Conservation (phyloP, 2,888 invertebrate species). For the Ochropleura leucogaster region DNA sequence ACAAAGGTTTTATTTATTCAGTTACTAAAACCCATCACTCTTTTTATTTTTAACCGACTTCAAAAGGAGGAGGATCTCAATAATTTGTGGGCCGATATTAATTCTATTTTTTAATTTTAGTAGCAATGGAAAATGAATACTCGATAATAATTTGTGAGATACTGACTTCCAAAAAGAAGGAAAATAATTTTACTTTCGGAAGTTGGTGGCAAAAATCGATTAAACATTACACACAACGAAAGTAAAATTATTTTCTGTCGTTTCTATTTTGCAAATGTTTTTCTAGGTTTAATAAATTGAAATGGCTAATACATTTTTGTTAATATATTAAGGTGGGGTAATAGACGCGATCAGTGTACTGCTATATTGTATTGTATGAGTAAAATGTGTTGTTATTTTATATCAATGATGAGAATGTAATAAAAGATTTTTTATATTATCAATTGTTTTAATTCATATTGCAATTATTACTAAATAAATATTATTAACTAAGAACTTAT, state of each 20-base stretch:
- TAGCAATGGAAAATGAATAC: too few relatives aligned
- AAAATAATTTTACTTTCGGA: too few relatives aligned
- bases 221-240: too few relatives aligned
- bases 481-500: conserved; percentile 71
- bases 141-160: too few relatives aligned
- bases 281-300: too few relatives aligned
- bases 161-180: too few relatives aligned
- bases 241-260: too few relatives aligned
- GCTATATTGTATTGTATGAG: conserved; percentile 5
- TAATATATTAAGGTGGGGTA: background rate
- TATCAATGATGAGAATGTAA: conserved; percentile 33
- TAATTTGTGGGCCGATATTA: too few relatives aligned
- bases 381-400: conserved; percentile 11
- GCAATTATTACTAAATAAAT: conserved; percentile 63
- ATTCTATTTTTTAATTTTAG: too few relatives aligned
- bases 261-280: too few relatives aligned
- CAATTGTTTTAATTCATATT: conserved; percentile 68
- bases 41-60: background rate
- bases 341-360: background rate
- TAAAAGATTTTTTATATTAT: conserved; percentile 41
- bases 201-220: too few relatives aligned
- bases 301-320: background rate
- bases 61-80: too few relatives aligned
- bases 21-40: background rate
- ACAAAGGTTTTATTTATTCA: background rate